Conservation (phyloP, 2,888 invertebrate genomes). For the Epirrhoe tristata region DNA sequence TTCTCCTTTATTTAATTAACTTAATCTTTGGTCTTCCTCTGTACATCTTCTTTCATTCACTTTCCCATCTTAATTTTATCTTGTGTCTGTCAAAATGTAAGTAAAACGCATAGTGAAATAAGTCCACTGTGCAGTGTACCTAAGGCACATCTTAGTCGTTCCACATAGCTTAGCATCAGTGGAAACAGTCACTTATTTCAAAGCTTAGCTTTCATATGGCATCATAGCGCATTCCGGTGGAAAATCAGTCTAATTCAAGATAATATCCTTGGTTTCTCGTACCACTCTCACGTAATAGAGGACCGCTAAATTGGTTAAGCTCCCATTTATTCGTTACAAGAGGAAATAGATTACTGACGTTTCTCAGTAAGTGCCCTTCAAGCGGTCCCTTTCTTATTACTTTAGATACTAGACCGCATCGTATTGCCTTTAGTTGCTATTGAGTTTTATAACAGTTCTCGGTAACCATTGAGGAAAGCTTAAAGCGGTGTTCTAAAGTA, state of each 20-base stretch:
- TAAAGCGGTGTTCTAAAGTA: neutral
- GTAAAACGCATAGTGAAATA: no score
- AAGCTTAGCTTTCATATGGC: no score
- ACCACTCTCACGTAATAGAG: constrained; percentile 59
- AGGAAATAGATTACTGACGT: constrained; percentile 67
- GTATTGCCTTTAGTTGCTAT: neutral
- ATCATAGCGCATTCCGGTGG: neutral
- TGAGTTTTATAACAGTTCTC: neutral
- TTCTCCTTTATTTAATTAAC: no score
- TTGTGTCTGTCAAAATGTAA: no score
- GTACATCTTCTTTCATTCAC: no score
- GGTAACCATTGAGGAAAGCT: neutral
- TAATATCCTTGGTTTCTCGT: constrained; percentile 35
- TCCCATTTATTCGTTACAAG: constrained; percentile 63
- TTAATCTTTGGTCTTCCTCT: no score
- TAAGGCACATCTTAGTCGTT: no score
- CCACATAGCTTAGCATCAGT: no score
- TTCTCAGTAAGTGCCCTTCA: constrained; percentile 62
- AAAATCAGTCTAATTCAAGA: neutral
- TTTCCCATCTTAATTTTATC: no score
- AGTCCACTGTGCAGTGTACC: no score
- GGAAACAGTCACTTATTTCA: no score
- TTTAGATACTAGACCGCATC: constrained; percentile 44
- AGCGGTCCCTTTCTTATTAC: constrained; percentile 57
- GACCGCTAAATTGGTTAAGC: constrained; percentile 68